Evolutionary conservation across 92 coral and sea anemone genomes (phyloP), one percentile per base, ranked within the genome.

Genomic region (Epizoanthus ramosus): DNA sequence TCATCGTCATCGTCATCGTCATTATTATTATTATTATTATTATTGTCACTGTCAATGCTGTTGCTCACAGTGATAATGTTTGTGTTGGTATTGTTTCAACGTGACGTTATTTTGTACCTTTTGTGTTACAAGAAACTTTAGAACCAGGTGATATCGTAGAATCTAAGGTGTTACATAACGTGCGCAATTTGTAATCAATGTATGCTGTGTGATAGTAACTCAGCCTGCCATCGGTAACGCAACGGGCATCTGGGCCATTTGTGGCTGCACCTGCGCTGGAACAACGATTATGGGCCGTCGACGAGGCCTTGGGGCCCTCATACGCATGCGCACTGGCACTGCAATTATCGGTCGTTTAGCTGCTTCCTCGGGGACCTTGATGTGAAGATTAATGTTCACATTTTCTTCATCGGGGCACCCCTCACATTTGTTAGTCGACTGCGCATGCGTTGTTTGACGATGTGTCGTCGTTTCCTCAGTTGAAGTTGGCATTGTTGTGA

Each of bases 331-430:
- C 22, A 60, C 23, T 19, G 82, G 82, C 17, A 77, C 68, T 8
- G 71, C 82, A 37, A 77, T 21, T 12, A 77, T 61, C 19, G 69
- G 82, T 8, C 82, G 70, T 2, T 77, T 77, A 41, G 35, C 71
- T 12, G 31, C 82, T 19, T 59, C 71, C 5, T 77, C 82, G 16
- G 82, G 82, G 21, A 77, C 71, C 52, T 77, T 77, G 17, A 77
- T 77, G 82, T 77, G 69, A 18, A 77, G 82, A 39, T 77, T 77
- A 21, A 77, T 77, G 28, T 77, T 77, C 18, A 77, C 31, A 19
- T 77, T 69, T 61, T 77, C 82, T n/a, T 56, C 79, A 37, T 68
- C 70, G 15, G 54, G 54, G 16, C 54, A 50, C 14, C 54, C 54
- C 54, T 10, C 54, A 12, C 54, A 50, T 50, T 50, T 50, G 54